These are phyloP conservation scores for Puffinus mauretanicus DNA, from an alignment of 2,113 vertebrate species.

Conservation along the genomic window DNA sequence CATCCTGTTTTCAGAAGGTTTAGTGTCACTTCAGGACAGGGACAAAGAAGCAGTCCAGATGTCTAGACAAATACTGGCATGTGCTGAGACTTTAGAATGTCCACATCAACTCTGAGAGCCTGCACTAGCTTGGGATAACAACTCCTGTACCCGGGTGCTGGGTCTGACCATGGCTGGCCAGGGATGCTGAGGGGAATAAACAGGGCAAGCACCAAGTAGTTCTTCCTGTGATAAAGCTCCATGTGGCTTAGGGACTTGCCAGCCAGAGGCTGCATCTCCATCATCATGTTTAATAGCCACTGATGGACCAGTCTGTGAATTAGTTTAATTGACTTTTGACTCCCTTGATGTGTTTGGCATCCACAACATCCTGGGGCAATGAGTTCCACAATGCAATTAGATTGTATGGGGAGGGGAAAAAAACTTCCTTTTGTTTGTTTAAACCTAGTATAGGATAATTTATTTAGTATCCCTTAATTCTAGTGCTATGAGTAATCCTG, in stretches of 20 bases:
- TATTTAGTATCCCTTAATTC: constrained; percentile 26
- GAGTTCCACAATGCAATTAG: constrained; percentile 42
- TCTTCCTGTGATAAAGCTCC: constrained; percentile 16
- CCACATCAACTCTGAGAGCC: not conserved
- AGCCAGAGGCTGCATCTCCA: constrained; percentile 8
- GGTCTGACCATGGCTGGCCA: not conserved
- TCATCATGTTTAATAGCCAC: constrained; percentile 32
- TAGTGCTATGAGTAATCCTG: not conserved
- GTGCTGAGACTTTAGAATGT: not conserved
- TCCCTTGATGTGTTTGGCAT: constrained; percentile 2
- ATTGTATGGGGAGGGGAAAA: not conserved
- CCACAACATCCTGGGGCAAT: constrained; percentile 33
- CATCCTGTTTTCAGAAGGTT: not conserved
- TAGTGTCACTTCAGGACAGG: constrained; percentile 34
- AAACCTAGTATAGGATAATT: constrained; percentile 4
- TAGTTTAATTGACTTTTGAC: constrained; percentile 60
- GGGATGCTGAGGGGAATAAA: not conserved
- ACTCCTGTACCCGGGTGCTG: not conserved
- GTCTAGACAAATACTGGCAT: not conserved
- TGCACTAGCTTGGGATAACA: not conserved
- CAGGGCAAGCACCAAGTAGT: not conserved
- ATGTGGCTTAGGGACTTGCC: not conserved
- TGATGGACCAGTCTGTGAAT: constrained; percentile 19
- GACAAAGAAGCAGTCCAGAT: not conserved
- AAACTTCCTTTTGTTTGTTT: constrained; percentile 36